Conservation (phyloP, 2,888 invertebrate genomes). For the Petrophora chlorosata region DNA sequence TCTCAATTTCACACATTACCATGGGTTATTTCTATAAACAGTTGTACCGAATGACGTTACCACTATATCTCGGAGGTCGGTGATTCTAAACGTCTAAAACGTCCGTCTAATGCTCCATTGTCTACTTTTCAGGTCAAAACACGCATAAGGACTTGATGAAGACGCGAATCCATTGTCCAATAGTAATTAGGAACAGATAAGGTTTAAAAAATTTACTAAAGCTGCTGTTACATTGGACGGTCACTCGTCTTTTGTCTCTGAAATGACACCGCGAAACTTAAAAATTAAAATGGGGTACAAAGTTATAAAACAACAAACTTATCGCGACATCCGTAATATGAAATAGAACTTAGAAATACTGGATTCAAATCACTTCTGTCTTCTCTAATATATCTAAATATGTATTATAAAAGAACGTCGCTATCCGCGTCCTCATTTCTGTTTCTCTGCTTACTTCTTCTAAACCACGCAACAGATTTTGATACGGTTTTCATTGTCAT, state of each 20-base stretch:
- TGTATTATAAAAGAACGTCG: no score
- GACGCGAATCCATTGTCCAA: conserved; percentile 24
- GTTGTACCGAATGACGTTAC: neutral
- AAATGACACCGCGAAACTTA: neutral
- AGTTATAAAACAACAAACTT: no score
- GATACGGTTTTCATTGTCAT: no score
- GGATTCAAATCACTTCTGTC: no score
- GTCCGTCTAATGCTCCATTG: conserved; percentile 17
- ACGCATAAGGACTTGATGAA: conserved; percentile 17
- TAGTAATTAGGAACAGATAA: conserved; percentile 20
- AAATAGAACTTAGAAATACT: no score
- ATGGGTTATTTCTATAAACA: neutral
- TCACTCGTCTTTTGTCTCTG: neutral
- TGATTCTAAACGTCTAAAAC: conserved; percentile 5
- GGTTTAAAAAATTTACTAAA: conserved; percentile 19
- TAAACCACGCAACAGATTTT: no score
- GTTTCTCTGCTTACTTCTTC: no score
- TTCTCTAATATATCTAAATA: no score
- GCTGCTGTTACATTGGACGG: conserved; percentile 2
- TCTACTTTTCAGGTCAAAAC: conserved; percentile 26
- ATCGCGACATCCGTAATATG: no score
- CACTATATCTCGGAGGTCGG: conserved; percentile 8
- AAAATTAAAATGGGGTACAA: no score
- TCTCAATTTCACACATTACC: no score
- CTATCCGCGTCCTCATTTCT: no score